Evolutionary conservation across 1,140 invertebrate genomes (phyloP), one percentile per base, ranked within the genome.

Genomic region (Pseudomyrmex cubaensis): DNA sequence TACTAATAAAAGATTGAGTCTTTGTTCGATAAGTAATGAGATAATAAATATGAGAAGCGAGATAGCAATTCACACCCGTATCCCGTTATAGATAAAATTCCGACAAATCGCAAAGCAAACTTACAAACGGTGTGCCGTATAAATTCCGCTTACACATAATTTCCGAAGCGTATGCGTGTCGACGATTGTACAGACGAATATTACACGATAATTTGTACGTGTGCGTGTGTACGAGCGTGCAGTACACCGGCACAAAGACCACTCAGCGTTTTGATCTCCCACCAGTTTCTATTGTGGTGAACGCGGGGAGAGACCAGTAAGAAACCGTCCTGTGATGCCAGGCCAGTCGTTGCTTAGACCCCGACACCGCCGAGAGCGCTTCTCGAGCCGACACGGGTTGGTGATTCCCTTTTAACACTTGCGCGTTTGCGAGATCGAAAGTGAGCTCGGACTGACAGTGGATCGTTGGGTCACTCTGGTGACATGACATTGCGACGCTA

Each of bases 251-350:
- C 54, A 62, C 76, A 84, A 70, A 84, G 80, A 77, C 83, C 85
- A 91, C 82, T 89, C 90, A 90, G 91, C 90, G 90, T 92, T 93
- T 93, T 91, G 89, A 93, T 93, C 92, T 93, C 92, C 92, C 92
- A 93, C 92, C 92, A 89, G 85, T 83, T 87, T 90, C 91, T 92
- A 93, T 92, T 92, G 89, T 92, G 86, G 90, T 84, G 85, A 89
- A 88, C 87, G 87, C 87, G 84, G 90, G 85, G 70, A 91, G 83
- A 86, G 87, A 87, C 87, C 89, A 87, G 91, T 86, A 90, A 92
- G 91, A 92, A 91, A 83, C 91, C 90, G 91, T 93, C 87, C 89
- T 69, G 85, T 35, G 35, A 83, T 87, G 88, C 64, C 78, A 92
- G 88, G 5, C 88, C 92, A 92, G 91, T 92, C 91, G 90, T 87